A percentile compares a stretch with the other conserved stretches of the same genome.
These are phyloP conservation scores for Dascillus cervinus DNA, from an alignment of 2,888 invertebrate genomes.

Conservation along the genomic window DNA sequence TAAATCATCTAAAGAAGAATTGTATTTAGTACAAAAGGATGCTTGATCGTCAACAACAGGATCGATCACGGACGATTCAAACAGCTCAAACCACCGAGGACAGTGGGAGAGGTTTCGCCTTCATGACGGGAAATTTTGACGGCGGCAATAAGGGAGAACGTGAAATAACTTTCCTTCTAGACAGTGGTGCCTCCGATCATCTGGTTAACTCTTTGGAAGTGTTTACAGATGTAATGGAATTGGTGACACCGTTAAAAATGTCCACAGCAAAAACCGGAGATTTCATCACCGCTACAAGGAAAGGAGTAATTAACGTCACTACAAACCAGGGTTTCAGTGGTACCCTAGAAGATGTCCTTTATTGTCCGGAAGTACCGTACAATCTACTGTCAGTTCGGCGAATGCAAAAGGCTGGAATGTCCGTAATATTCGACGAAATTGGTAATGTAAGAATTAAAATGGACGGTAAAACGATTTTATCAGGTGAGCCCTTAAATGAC, in stretches of 20 bases:
- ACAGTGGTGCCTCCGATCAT: too few relatives aligned
- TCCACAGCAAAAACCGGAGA: constrained; percentile 11
- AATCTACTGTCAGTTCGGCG: constrained; percentile 27
- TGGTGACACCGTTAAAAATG: constrained; percentile 11
- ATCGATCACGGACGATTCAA: too few relatives aligned
- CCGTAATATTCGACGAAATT: constrained; percentile 24
- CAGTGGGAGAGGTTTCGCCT: not conserved
- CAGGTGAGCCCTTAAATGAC: constrained; percentile 22
- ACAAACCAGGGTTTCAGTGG: constrained; percentile 21
- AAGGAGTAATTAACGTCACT: constrained; percentile 21
- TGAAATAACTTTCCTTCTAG: too few relatives aligned
- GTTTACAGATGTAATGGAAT: constrained; percentile 1
- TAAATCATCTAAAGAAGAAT: constrained; percentile 27
- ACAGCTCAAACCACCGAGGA: constrained; percentile 3
- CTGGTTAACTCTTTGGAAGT: constrained; percentile 5
- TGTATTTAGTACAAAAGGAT: constrained; percentile 26
- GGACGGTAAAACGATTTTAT: constrained; percentile 17
- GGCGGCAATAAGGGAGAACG: too few relatives aligned
- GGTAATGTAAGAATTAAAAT: constrained; percentile 22
- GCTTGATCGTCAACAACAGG: too few relatives aligned
- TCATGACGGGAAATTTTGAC: constrained; percentile 2
- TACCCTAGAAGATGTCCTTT: constrained; percentile 23
- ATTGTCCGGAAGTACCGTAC: constrained; percentile 26
- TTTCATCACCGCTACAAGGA: constrained; percentile 11
- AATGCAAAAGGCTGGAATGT: constrained; percentile 25